Base-by-base conservation (phyloP, 1,140 invertebrate species). In the Conus ventricosus region DNA sequence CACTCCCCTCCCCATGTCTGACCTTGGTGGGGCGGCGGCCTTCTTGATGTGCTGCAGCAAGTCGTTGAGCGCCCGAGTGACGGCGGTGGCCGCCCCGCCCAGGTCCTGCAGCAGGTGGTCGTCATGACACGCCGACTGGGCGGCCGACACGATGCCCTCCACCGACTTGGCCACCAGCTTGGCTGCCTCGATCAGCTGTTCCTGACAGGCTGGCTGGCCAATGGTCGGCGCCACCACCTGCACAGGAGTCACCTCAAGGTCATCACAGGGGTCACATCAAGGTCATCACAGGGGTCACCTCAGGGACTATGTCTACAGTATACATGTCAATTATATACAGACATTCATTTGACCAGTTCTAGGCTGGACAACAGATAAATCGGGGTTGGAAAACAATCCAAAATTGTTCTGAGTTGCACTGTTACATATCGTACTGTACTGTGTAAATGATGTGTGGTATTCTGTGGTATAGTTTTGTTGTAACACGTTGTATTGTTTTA, bases 161-260 rank as follows among this genome's bases (percentile, higher is more conserved):
- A 99, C 98, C 0, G 99, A 97, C 88, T 97, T 97, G 0, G 98
- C 97, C 5, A 99, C 99, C 94, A 99, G 98, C 57, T 98, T 96
- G 0, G 98, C 97, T 0, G 99, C 99, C 84, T 97, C 97, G 87
- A 98, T 97, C 83, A 99, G 94, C 95, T 99, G 99, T 90, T 98
- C 97, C 92, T 99, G 98, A 93, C 99, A 99, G 0, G 97, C 97
- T 1, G 98, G 97, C 92, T 97, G 98, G 84, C 98, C 97, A 8
- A 99, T 97, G 5, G 96, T 97, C 27, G 96, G 96, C 5, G 96
- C 96, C 27, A 97, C 96, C 86, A 97, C 96, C 95, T 95, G 88
- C 1, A 90, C 83, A 71, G 7, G 27, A 6, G 39, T 39, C 71
- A 75, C 71, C 71, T 20, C 60, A 63, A 13, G 17, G 60, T 63